Evolutionary conservation across 2,113 vertebrate genomes (phyloP).

Genomic region (Rhinoderma darwinii): DNA sequence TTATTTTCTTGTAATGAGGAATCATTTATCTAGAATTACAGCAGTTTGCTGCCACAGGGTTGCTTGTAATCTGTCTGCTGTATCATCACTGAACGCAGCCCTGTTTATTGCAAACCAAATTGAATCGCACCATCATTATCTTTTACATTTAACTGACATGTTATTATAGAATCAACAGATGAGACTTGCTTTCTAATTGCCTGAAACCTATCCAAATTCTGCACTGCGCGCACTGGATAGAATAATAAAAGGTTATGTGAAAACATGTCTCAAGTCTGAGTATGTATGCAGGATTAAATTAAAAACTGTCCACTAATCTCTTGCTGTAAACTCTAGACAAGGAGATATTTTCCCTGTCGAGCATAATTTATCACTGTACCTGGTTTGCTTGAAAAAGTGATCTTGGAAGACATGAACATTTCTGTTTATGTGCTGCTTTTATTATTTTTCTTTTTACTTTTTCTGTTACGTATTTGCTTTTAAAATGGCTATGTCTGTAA

Average conservation of each 20-base stretch:
- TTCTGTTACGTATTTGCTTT: too few relatives aligned
- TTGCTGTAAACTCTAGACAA: constrained; percentile 28
- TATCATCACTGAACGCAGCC: constrained; percentile 53
- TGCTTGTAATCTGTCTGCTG: constrained; percentile 59
- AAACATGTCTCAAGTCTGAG: constrained; percentile 48
- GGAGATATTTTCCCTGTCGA: constrained; percentile 9
- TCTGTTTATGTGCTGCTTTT: not conserved
- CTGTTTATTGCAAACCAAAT: constrained; percentile 57
- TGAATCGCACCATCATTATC: constrained; percentile 56
- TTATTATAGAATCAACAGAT: constrained; percentile 59
- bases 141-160: constrained; percentile 58
- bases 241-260: constrained; percentile 56
- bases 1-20: constrained; percentile 60
- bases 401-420: constrained; percentile 3
- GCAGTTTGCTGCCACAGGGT: constrained; percentile 56
- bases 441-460: not conserved
- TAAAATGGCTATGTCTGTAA: not conserved
- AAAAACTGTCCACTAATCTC: constrained; percentile 50
- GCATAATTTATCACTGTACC: constrained; percentile 15
- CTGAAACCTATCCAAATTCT: constrained; percentile 55
- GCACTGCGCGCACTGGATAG: constrained; percentile 1
- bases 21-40: constrained; percentile 60
- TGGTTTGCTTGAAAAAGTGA: constrained; percentile 17
- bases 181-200: constrained; percentile 58
- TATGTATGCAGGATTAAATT: constrained; percentile 47